Percentiles rank a stretch among this genome's conserved stretches.
Evolutionary conservation across 2,797 vertebrate species (phyloP).

Genomic region (Ataeniobius toweri): DNA sequence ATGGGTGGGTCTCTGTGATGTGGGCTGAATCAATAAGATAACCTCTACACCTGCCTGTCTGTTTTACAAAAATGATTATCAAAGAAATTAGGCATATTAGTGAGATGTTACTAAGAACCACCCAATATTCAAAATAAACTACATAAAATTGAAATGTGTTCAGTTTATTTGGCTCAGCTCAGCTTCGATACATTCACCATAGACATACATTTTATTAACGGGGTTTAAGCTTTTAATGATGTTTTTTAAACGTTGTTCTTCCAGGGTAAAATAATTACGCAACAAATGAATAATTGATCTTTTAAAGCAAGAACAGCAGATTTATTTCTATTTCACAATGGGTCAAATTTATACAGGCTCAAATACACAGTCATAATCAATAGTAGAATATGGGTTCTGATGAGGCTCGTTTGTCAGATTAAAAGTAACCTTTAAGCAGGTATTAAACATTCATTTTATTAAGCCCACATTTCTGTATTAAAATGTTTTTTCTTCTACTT

Average conservation of each 20-base stretch:
- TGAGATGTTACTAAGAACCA: not conserved
- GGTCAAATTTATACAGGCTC: too few species aligned
- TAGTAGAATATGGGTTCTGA: too few species aligned
- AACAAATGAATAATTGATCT: not conserved
- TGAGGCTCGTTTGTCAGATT: too few species aligned
- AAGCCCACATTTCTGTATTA: too few species aligned
- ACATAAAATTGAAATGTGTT: not conserved
- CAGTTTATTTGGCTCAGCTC: not conserved
- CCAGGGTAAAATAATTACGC: not conserved
- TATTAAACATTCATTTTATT: too few species aligned
- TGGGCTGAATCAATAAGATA: slow-evolving; percentile 71
- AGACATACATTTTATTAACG: not conserved
- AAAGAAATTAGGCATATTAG: not conserved
- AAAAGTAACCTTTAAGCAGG: not conserved
- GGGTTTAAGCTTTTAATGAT: not conserved
- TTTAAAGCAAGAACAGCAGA: too few species aligned
- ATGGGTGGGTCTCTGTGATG: slow-evolving; percentile 40
- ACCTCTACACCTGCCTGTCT: slow-evolving; percentile 23
- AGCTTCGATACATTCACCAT: not conserved
- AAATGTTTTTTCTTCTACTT: too few species aligned
- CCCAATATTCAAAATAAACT: not conserved
- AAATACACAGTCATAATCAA: too few species aligned
- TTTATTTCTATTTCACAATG: too few species aligned
- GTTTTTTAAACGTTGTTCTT: not conserved
- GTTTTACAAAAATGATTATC: not conserved